These are phyloP conservation scores for Cyphomyrus discorhynchus DNA, from an alignment of 2,113 vertebrate species.

Conservation along the genomic window DNA sequence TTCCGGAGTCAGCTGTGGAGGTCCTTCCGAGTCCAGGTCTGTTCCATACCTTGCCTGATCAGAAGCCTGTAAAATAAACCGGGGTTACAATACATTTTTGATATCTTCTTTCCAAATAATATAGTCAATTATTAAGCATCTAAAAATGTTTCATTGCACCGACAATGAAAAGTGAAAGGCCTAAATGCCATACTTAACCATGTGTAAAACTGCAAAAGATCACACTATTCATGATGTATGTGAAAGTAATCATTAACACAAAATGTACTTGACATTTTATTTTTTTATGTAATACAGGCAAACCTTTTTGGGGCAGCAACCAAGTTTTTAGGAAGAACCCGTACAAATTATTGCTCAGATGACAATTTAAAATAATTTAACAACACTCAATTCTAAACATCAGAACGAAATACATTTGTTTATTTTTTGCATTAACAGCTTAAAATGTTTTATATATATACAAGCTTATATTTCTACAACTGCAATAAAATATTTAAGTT, in stretches of 20 bases:
- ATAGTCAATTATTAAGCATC: not conserved
- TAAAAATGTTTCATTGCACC: not conserved
- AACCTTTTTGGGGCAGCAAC: conserved; percentile 35
- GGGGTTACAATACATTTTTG: conserved; percentile 34
- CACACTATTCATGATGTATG: not conserved
- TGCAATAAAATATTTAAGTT: not conserved
- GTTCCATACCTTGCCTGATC: conserved; percentile 71
- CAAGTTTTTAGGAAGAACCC: conserved; percentile 23
- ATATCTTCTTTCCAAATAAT: not conserved
- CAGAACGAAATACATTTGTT: not conserved
- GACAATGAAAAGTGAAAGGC: not conserved
- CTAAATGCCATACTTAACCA: not conserved
- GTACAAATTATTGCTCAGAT: conserved; percentile 33
- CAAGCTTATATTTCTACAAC: not conserved
- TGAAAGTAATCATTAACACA: conserved; percentile 23
- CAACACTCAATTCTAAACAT: not conserved
- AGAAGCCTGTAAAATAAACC: conserved; percentile 87
- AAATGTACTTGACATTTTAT: conserved; percentile 36
- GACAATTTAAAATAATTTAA: not conserved
- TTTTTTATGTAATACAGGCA: conserved; percentile 33
- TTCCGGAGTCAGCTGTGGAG: conserved; percentile 69
- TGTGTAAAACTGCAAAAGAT: not conserved
- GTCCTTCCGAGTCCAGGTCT: conserved; percentile 74
- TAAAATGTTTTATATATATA: not conserved
- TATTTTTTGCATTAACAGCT: not conserved